Conservation (phyloP, 2,113 vertebrate species). For the Micronisus gabar region DNA sequence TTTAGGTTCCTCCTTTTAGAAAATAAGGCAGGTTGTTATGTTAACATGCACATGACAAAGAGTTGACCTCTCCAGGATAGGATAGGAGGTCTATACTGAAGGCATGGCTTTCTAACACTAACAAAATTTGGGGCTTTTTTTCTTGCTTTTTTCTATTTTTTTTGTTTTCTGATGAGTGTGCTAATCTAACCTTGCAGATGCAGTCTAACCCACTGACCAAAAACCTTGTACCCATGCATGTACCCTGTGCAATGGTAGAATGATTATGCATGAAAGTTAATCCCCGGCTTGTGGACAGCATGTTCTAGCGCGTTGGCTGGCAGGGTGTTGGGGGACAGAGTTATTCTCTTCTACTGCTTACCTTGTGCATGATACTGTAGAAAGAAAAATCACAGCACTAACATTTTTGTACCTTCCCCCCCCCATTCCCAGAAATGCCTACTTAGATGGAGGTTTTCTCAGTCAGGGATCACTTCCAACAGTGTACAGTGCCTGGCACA, state of each 20-base stretch:
- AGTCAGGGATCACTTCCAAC: neutral
- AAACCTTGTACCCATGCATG: fast-evolving
- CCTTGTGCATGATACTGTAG: neutral
- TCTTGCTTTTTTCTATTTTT: fast-evolving
- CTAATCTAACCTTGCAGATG: neutral
- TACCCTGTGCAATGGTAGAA: neutral
- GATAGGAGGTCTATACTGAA: fast-evolving
- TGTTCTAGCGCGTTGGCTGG: neutral
- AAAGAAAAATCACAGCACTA: neutral
- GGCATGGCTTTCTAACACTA: neutral
- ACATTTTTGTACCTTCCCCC: neutral
- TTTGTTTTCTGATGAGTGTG: neutral
- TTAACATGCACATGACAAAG: neutral
- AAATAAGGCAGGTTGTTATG: neutral
- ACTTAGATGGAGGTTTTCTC: neutral
- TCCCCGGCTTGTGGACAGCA: neutral
- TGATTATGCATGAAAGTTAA: neutral
- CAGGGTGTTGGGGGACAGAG: neutral
- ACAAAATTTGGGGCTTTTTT: fast-evolving
- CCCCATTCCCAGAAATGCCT: neutral
- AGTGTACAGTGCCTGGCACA: neutral
- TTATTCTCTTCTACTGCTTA: neutral
- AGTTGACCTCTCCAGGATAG: neutral
- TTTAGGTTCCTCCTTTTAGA: neutral
- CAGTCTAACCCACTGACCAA: neutral